Conservation (phyloP, 2,888 invertebrate genomes). For the Amitus sp. region DNA sequence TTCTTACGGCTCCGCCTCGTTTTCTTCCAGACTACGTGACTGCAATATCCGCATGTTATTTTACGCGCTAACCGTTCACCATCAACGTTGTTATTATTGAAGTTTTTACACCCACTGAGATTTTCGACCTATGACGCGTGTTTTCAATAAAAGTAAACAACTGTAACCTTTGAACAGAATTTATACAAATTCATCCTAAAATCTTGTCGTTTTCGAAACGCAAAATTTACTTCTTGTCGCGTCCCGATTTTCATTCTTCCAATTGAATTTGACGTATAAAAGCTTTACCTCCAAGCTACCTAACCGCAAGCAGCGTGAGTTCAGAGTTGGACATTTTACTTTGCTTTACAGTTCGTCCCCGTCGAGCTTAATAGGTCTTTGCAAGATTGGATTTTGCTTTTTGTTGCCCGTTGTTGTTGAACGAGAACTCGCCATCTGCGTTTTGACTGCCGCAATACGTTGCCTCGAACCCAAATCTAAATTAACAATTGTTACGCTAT, state of each 20-base stretch:
- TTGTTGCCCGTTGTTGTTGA: conserved; percentile 5
- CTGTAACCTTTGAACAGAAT: too few relatives aligned
- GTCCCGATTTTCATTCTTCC: conserved; percentile 2
- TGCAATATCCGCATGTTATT: conserved; percentile 6
- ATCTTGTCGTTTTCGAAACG: too few relatives aligned
- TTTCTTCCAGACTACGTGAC: conserved; percentile 7
- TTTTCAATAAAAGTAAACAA: conserved; percentile 1
- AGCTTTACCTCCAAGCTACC: conserved; percentile 6
- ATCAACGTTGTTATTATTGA: conserved; percentile 1
- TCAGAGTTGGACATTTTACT: conserved; percentile 11
- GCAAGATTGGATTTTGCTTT: conserved; percentile 24
- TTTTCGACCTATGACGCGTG: neutral
- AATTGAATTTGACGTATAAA: conserved; percentile 11
- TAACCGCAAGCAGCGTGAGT: too few relatives aligned
- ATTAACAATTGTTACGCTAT: neutral
- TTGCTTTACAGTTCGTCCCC: conserved; percentile 15
- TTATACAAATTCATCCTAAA: too few relatives aligned
- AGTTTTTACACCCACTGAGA: neutral
- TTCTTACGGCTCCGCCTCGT: conserved; percentile 9
- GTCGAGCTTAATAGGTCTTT: conserved; percentile 15
- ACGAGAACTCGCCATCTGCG: neutral
- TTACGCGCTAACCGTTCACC: conserved; percentile 2
- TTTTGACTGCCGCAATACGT: neutral
- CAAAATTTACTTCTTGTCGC: too few relatives aligned
- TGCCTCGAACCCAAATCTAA: neutral